Percentiles rank a stretch among this genome's conserved stretches.
Conservation (phyloP, 2,888 invertebrate genomes). For the Ennomos erosarius region DNA sequence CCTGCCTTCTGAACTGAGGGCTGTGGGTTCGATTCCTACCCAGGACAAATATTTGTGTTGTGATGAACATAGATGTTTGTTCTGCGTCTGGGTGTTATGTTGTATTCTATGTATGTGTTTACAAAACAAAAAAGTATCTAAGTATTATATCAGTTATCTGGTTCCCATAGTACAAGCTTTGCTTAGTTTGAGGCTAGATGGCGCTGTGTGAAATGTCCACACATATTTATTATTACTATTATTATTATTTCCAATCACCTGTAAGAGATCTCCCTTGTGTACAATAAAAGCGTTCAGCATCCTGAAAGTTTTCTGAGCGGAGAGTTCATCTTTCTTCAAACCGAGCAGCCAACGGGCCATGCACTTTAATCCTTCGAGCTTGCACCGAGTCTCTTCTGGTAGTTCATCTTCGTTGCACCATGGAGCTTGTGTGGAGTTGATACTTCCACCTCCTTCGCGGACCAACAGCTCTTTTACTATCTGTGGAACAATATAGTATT, state of each 20-base stretch:
- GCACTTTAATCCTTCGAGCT: slow-evolving; percentile 97
- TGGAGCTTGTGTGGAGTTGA: slow-evolving; percentile 70
- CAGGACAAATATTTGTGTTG: no score
- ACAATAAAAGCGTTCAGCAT: slow-evolving; percentile 97
- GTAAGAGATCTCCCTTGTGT: slow-evolving; percentile 94
- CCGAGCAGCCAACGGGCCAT: slow-evolving; percentile 98
- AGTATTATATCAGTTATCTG: no score
- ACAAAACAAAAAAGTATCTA: no score
- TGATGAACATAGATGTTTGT: no score
- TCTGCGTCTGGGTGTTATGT: no score
- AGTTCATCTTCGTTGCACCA: slow-evolving; percentile 96
- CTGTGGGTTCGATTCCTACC: no score
- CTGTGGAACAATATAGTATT: slow-evolving; percentile 60
- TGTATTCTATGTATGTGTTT: no score
- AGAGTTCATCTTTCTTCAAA: slow-evolving; percentile 93
- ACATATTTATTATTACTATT: no score
- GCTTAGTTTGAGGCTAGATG: no score
- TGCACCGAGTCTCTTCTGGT: slow-evolving; percentile 96
- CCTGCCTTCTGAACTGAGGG: no score
- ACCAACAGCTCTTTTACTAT: slow-evolving; percentile 98
- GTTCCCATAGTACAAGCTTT: no score
- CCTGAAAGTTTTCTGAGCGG: slow-evolving; percentile 96
- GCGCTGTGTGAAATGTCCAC: no score
- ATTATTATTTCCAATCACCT: slow-evolving; percentile 67
- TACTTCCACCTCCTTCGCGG: slow-evolving; percentile 88